Conservation (phyloP, 2,888 invertebrate species). For the Buathra laborator region DNA sequence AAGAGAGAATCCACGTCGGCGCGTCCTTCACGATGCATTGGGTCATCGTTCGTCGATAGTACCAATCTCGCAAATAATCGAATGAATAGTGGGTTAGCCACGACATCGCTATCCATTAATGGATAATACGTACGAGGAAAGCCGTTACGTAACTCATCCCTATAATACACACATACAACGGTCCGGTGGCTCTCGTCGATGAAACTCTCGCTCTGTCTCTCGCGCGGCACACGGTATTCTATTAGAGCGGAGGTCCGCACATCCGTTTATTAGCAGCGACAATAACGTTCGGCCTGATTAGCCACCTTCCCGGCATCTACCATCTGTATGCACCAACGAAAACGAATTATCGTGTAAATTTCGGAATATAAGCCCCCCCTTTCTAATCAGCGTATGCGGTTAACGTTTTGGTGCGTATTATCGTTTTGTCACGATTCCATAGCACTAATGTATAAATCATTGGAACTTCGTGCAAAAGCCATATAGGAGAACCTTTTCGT, state of each 20-base stretch:
- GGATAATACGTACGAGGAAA: conserved; percentile 76
- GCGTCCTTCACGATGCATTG: conserved; percentile 62
- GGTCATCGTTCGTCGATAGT: conserved; percentile 67
- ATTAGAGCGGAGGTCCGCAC: conserved; percentile 75
- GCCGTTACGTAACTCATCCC: conserved; percentile 72
- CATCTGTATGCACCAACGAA: conserved; percentile 29
- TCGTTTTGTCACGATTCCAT: not conserved
- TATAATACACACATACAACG: conserved; percentile 29
- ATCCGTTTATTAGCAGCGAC: conserved; percentile 81
- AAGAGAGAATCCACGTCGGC: not conserved
- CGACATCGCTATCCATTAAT: conserved; percentile 81
- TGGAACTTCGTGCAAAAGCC: too few species aligned
- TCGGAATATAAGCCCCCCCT: conserved; percentile 50
- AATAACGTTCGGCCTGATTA: conserved; percentile 71
- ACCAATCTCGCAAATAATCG: conserved; percentile 79
- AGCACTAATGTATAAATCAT: not conserved
- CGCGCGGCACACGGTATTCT: conserved; percentile 73
- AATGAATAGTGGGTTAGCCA: conserved; percentile 79
- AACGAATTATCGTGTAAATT: conserved; percentile 50
- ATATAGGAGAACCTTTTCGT: too few species aligned
- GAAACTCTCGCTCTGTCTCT: conserved; percentile 66
- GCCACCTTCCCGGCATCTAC: conserved; percentile 41
- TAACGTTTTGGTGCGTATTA: not conserved
- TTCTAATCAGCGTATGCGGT: conserved; percentile 53
- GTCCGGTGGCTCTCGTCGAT: conserved; percentile 55